These are phyloP conservation scores for Dryomyza anilis DNA, from an alignment of 2,888 invertebrate genomes.

Conservation along the genomic window DNA sequence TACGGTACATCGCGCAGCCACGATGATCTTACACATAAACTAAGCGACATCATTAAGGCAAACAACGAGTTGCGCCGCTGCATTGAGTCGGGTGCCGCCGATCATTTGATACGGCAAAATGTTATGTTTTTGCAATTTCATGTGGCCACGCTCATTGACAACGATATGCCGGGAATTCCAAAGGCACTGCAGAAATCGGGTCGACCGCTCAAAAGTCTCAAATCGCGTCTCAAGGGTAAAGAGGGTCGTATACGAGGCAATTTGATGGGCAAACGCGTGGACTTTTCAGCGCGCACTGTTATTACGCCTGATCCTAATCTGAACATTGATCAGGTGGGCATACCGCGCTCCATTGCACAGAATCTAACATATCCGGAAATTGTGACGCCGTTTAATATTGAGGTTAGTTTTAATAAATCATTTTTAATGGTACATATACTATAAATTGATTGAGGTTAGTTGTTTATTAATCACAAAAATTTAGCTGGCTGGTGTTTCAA, in stretches of 20 bases:
- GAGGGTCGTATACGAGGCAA: constrained; percentile 72
- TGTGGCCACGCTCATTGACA: constrained; percentile 69
- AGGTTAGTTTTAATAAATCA: constrained; percentile 45
- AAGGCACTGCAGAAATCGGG: constrained; percentile 70
- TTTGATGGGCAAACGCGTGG: constrained; percentile 73
- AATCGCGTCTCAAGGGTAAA: constrained; percentile 68
- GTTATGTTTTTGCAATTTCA: constrained; percentile 70
- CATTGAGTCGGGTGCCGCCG: constrained; percentile 69
- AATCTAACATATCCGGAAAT: constrained; percentile 73
- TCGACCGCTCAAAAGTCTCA: constrained; percentile 69
- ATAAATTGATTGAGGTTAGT: too few species aligned
- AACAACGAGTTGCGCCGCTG: constrained; percentile 68
- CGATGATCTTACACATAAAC: constrained; percentile 72
- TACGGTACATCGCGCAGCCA: constrained; percentile 71
- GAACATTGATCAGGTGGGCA: constrained; percentile 68
- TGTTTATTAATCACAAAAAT: too few species aligned
- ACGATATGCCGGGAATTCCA: constrained; percentile 69
- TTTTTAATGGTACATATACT: background rate
- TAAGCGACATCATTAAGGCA: constrained; percentile 70
- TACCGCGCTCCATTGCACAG: constrained; percentile 70
- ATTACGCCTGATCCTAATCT: constrained; percentile 65
- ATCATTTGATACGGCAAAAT: constrained; percentile 69
- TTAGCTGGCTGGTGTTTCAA: too few species aligned
- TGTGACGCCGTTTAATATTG: constrained; percentile 72
- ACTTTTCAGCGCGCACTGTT: constrained; percentile 72